phyloP scores from a whole-genome alignment of 2,888 invertebrate genomes.

The Opisthograptis luteolata region DNA sequence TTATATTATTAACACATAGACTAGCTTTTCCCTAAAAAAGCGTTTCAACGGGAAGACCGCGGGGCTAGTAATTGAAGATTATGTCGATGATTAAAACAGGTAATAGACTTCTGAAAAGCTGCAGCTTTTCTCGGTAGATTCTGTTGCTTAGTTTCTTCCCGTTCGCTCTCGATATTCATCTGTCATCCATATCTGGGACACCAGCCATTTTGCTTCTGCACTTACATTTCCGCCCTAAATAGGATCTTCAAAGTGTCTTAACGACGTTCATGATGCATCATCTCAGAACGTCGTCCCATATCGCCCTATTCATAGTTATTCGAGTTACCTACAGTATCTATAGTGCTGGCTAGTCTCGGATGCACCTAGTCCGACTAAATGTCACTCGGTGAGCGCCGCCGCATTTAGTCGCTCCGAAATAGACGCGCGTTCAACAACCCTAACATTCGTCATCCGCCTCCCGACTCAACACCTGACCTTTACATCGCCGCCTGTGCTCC shows the following conservation, averaged over 20 bases:
- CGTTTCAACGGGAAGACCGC: too few relatives aligned
- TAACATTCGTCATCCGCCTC: slow-evolving; percentile 72
- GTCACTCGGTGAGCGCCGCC: slow-evolving; percentile 78
- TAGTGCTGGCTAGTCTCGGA: slow-evolving; percentile 55
- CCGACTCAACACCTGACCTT: slow-evolving; percentile 57
- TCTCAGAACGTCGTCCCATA: slow-evolving; percentile 8
- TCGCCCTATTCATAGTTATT: slow-evolving; percentile 14
- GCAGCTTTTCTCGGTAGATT: not conserved
- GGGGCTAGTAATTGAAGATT: too few relatives aligned
- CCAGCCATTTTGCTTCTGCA: not conserved
- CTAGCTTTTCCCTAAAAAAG: too few relatives aligned
- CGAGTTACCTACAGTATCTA: slow-evolving; percentile 17
- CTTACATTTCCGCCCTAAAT: slow-evolving; percentile 15
- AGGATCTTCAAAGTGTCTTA: slow-evolving; percentile 1
- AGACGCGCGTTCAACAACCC: slow-evolving; percentile 83
- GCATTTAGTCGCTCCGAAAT: slow-evolving; percentile 81
- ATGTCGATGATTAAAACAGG: too few relatives aligned
- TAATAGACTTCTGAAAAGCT: too few relatives aligned
- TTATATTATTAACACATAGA: too few relatives aligned
- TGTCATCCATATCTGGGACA: slow-evolving; percentile 2
- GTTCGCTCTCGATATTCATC: not conserved
- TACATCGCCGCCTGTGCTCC: slow-evolving; percentile 59
- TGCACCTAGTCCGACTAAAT: slow-evolving; percentile 80
- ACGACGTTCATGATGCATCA: slow-evolving; percentile 15
- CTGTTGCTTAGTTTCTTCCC: not conserved